These are phyloP conservation scores for Spialia ferax DNA, from an alignment of 2,888 invertebrate genomes.

Conservation along the genomic window DNA sequence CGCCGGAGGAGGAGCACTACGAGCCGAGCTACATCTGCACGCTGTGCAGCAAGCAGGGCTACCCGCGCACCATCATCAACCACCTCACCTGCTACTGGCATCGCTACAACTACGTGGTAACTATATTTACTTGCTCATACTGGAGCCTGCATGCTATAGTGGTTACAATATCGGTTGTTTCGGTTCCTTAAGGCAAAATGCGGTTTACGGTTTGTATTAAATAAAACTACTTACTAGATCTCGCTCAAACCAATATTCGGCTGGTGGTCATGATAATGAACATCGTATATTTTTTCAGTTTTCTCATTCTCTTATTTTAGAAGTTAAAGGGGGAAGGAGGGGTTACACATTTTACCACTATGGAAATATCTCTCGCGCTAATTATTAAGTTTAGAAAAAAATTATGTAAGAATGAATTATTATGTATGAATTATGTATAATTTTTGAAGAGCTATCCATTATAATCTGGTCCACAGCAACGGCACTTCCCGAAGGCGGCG, in stretches of 20 bases:
- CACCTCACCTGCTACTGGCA: conserved; percentile 94
- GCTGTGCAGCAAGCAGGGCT: conserved; percentile 92
- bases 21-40: conserved; percentile 93
- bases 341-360: too few relatives aligned
- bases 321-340: too few relatives aligned
- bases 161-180: too few relatives aligned
- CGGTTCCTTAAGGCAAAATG: too few relatives aligned
- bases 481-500: conserved; percentile 88
- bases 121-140: too few relatives aligned
- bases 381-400: too few relatives aligned
- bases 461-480: conserved; percentile 64
- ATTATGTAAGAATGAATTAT: not conserved
- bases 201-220: not conserved
- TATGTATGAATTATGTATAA: not conserved
- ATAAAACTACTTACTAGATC: too few relatives aligned
- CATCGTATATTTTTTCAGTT: too few relatives aligned
- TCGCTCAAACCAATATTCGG: too few relatives aligned
- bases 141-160: not conserved
- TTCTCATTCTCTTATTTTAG: too few relatives aligned
- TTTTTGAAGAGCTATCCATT: not conserved
- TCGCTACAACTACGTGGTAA: conserved; percentile 90
- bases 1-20: conserved; percentile 87
- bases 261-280: too few relatives aligned
- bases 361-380: too few relatives aligned
- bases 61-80: conserved; percentile 92